Evolutionary conservation across 2,888 invertebrate genomes (phyloP).

Genomic region (Drosophila paracracens): DNA sequence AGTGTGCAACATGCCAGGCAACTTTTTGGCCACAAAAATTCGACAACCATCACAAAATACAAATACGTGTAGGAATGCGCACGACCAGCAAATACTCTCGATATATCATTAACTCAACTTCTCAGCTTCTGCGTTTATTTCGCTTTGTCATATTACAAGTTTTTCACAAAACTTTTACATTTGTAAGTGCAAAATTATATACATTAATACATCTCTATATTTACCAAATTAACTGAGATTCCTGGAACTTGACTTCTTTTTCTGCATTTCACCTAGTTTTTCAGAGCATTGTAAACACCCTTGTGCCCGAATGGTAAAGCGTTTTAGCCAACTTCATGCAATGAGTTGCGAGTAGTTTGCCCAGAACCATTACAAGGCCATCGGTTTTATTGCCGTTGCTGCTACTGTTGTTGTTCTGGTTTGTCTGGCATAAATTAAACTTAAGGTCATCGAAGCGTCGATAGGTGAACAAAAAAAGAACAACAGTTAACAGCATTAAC

Average conservation of each 20-base stretch:
- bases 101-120: neutral
- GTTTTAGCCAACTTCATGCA: conserved; percentile 30
- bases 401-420: conserved; percentile 12
- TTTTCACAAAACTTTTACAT: neutral
- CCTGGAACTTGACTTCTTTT: neutral
- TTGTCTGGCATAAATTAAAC: conserved; percentile 68
- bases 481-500: conserved; percentile 62
- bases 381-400: conserved; percentile 40
- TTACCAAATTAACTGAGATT: neutral
- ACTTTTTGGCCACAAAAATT: conserved; percentile 40
- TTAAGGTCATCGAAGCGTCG: conserved; percentile 68
- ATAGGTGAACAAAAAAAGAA: conserved; percentile 42
- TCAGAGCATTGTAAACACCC: neutral
- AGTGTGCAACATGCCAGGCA: conserved; percentile 49
- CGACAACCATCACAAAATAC: conserved; percentile 8
- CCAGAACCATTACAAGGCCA: conserved; percentile 74
- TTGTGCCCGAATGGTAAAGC: neutral
- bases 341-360: conserved; percentile 16
- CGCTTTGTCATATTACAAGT: neutral
- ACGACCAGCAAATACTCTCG: conserved; percentile 17
- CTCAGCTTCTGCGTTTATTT: neutral
- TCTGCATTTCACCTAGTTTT: neutral
- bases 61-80: conserved; percentile 1
- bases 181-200: neutral
- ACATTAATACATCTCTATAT: neutral